phyloP scores from a whole-genome alignment of 1,140 invertebrate species.

The Procambarus clarkii region DNA sequence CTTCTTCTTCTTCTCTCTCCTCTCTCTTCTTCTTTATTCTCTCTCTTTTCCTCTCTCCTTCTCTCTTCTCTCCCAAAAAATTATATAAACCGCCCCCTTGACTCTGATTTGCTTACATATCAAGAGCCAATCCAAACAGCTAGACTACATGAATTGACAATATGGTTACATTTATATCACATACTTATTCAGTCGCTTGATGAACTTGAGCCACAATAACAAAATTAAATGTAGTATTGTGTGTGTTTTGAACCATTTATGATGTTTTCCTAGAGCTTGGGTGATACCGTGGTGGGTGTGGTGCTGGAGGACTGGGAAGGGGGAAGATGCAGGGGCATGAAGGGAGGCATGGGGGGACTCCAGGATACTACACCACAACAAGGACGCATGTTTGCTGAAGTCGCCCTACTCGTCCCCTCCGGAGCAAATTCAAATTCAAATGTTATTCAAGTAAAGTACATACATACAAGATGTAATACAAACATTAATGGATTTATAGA shows the following conservation, averaged over 20 bases:
- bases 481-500: no score
- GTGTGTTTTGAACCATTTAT: not conserved
- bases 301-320: conserved; percentile 25
- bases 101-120: conserved; percentile 6
- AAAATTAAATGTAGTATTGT: no score
- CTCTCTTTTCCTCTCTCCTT: no score
- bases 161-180: conserved; percentile 39
- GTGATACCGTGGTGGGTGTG: conserved; percentile 20
- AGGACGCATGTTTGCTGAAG: conserved; percentile 18
- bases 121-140: not conserved
- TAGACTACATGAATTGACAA: not conserved
- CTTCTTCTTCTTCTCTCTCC: no score
- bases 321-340: conserved; percentile 32
- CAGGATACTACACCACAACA: conserved; percentile 18
- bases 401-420: conserved; percentile 57
- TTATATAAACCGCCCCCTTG: conserved; percentile 3
- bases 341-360: conserved; percentile 35
- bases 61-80: no score
- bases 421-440: no score
- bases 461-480: no score
- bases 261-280: not conserved
- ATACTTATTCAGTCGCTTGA: conserved; percentile 44
- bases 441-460: no score
- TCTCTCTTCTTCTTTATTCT: no score
- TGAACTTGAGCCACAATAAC: conserved; percentile 40